Conservation (phyloP, 2,888 invertebrate genomes). For the Bembecia ichneumoniformis region DNA sequence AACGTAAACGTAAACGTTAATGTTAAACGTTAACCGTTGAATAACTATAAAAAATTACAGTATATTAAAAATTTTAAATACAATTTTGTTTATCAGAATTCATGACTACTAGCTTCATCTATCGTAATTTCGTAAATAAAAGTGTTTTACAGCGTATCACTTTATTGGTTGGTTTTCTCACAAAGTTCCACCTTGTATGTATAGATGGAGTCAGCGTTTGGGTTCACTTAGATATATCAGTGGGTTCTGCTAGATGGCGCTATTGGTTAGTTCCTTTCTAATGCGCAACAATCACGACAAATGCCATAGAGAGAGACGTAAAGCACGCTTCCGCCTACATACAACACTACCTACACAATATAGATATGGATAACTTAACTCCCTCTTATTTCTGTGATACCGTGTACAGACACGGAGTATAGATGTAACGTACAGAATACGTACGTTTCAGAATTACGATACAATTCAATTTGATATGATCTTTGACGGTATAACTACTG, state of each 20-base stretch:
- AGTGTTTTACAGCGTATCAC: no score
- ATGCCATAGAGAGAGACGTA: conserved; percentile 7
- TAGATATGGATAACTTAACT: no score
- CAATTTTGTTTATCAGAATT: no score
- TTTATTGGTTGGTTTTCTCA: no score
- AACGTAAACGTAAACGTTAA: no score
- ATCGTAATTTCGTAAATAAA: no score
- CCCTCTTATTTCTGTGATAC: conserved; percentile 11
- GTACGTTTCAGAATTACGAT: conserved; percentile 1
- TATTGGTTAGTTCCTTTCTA: conserved; percentile 3
- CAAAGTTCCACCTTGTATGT: no score
- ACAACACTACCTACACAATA: conserved; percentile 2
- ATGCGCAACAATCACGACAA: conserved; percentile 13
- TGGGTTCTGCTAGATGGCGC: not conserved
- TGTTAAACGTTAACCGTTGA: no score
- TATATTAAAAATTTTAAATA: no score
- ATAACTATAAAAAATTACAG: no score
- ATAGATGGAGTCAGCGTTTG: no score
- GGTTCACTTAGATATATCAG: not conserved
- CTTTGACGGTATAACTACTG: conserved; percentile 4
- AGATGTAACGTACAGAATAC: conserved; percentile 14
- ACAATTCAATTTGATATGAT: conserved; percentile 4
- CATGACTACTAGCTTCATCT: no score
- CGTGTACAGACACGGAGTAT: conserved; percentile 15
- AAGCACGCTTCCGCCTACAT: conserved; percentile 21